Base-by-base conservation (phyloP, 53 echinoderm and acorn worm species). In the Astropecten irregularis region DNA sequence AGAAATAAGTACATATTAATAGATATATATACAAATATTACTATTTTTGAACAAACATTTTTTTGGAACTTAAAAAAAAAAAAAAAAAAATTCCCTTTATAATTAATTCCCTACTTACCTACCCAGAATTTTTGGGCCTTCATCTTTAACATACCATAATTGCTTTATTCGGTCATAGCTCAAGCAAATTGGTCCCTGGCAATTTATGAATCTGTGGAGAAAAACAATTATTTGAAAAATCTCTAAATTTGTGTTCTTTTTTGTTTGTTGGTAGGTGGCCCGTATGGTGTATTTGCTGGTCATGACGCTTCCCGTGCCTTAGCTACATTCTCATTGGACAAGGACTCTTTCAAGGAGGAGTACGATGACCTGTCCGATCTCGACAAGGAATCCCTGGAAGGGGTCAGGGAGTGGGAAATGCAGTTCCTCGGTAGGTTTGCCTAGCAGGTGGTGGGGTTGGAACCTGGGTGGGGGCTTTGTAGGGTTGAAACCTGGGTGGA, bases 351-450 rank as follows among this genome's bases (percentile, higher is more conserved):
- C 77, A 91, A 91, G 85, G 99, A 99, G 18, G 99, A 94, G 66
- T 92, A 71, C 58, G 99, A 99, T 44, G 99, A 99, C 64, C 86
- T 99, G 14, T 46, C 90, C 52, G 94, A 99, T 65, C 93, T 99
- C 33, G 90, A 84, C 50, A 85, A 85, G 50, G 93, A 93, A 66
- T 88, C 94, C 71, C 83, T 92, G 90, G 99, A 94, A 40, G 94
- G 99, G 42, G 93, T 99, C 21, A 83, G 92, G 38, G 99, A 99
- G 83, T 99, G 99, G 99, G 94, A 99, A 51, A 99, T 99, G 99
- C 99, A 99, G 74, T 99, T 99, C 88, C 85, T 57, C 50, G 99
- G 99, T 94, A 72, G 16, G 81, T 53, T 20, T 48, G n/a, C 39
- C n/a, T n/a, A n/a, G n/a, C n/a, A n/a, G n/a, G n/a, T n/a, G n/a